Evolutionary conservation across 37 sponge, comb jelly and placozoan genomes (phyloP), one percentile per base, ranked within the genome.

Genomic region (Beroe forskalii): DNA sequence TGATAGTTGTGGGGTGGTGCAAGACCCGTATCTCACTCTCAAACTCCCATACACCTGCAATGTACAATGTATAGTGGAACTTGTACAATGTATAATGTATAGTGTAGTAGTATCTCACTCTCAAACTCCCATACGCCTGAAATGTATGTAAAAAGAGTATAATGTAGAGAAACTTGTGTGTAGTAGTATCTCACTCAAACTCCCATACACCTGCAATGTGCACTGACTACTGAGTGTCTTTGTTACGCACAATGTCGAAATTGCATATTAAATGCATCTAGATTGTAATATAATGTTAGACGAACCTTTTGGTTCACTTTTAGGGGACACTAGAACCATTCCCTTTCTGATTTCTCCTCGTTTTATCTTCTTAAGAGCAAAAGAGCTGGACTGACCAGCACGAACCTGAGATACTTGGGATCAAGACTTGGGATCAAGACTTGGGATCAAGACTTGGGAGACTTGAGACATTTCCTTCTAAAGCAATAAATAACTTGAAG

Each of bases 1-100:
- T 94, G 67, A 97, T 97, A 61, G 98, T 97, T 43, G 98, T 97
- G 25, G 98, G 98, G 60, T 97, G 98, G 91, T 97, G 98, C 6
- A 97, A 92, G 41, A 97, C 95, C n/a, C 96, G 69, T 32, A 97
- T 97, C 43, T 97, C 98, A 23, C 95, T 95, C 75, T 96, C 95
- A 91, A 97, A 97, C 91, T 97, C 98, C 96, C 98, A 95, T 91
- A 95, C 94, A 0, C 94, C 38, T 72, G 40, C 23, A 64, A n/a
- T n/a, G n/a, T n/a, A n/a, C n/a, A n/a, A n/a, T n/a, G n/a, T 20
- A 55, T 55, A 55, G 9, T 9, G 60, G 60, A 17, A 17, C 14
- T 9, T 9, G 60, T 55, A 17, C n/a, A n/a, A n/a, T n/a, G n/a
- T n/a, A 20, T 55, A 17, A 55, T 9, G 14, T 55, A 55, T 17